A percentile compares a stretch with the other conserved stretches of the same genome.
phyloP scores from a whole-genome alignment of 1,140 invertebrate genomes.

The Yoshiicerus persimilis region DNA sequence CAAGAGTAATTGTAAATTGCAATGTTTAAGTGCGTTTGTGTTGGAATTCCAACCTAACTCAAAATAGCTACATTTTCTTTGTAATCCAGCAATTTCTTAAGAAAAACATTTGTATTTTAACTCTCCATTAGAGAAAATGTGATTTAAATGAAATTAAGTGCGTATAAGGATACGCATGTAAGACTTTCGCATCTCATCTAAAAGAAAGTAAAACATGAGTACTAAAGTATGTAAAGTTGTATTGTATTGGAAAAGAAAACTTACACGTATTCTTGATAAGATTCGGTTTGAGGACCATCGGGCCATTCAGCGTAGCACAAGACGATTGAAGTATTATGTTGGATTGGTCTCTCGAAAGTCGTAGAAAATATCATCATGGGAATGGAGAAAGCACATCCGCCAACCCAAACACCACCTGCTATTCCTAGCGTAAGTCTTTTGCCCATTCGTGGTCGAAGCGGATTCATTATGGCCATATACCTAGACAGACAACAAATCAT shows the following conservation, averaged over 20 bases:
- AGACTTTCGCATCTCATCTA: too few relatives aligned
- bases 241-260: conserved; percentile 53
- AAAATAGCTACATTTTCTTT: too few relatives aligned
- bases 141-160: neutral
- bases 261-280: conserved; percentile 76
- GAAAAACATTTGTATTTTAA: too few relatives aligned
- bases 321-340: conserved; percentile 64
- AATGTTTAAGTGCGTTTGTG: too few relatives aligned
- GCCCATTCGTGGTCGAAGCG: conserved; percentile 79
- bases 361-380: conserved; percentile 82
- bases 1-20: too few relatives aligned
- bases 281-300: conserved; percentile 69
- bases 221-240: too few relatives aligned
- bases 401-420: conserved; percentile 77
- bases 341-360: conserved; percentile 63
- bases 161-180: neutral
- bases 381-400: conserved; percentile 72
- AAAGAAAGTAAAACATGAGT: neutral
- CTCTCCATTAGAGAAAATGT: too few relatives aligned
- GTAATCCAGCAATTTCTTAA: too few relatives aligned
- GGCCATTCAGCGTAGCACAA: conserved; percentile 82
- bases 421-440: conserved; percentile 76
- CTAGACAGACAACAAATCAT: conserved; percentile 56
- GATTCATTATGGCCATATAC: conserved; percentile 90
- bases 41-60: too few relatives aligned